Evolutionary conservation across 2,113 vertebrate genomes (phyloP).

Genomic region (Crotalus helleri): DNA sequence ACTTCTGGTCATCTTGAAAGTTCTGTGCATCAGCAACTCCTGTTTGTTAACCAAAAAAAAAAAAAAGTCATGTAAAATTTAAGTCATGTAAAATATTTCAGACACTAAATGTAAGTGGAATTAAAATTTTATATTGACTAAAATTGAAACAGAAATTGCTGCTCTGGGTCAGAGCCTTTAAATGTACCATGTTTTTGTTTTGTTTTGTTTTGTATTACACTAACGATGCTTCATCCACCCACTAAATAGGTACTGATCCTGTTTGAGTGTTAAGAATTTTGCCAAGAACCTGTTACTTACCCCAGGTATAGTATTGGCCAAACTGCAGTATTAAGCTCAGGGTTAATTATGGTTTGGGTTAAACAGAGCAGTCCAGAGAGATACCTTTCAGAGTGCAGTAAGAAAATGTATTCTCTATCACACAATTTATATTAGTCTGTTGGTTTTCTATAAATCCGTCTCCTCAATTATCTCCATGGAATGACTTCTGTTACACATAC

Average conservation of each 20-base stretch:
- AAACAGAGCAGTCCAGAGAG: background rate
- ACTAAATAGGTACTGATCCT: background rate
- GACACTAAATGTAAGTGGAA: background rate
- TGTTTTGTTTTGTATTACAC: background rate
- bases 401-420: background rate
- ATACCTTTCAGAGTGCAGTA: background rate
- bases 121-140: conserved; percentile 21
- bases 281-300: background rate
- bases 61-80: background rate
- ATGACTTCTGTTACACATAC: background rate
- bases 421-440: background rate
- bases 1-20: conserved; percentile 51
- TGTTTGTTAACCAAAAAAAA: conserved; percentile 18
- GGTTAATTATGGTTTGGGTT: background rate
- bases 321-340: background rate
- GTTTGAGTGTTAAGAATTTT: background rate
- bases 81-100: conserved; percentile 1
- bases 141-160: background rate
- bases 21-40: conserved; percentile 35
- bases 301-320: background rate
- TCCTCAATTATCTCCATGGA: background rate
- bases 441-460: background rate
- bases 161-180: background rate
- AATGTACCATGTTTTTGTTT: background rate
- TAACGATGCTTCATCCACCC: background rate